These are phyloP conservation scores for Cerastis rubricosa DNA, from an alignment of 2,888 invertebrate genomes.

Conservation along the genomic window DNA sequence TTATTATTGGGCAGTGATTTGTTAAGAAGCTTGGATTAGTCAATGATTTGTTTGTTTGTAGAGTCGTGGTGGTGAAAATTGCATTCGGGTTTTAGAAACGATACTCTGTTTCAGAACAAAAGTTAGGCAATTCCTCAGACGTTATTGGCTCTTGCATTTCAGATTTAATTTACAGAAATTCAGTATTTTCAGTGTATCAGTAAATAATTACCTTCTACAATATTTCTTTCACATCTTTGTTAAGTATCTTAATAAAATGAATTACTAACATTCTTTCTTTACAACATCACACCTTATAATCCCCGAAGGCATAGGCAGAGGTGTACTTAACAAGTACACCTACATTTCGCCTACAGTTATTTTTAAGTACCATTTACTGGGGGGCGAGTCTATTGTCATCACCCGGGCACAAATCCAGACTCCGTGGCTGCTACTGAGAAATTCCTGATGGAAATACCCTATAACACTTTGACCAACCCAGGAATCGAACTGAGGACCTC, in stretches of 20 bases:
- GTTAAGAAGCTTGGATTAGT: slow-evolving; percentile 30
- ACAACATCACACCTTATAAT: background rate
- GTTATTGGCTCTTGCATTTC: background rate
- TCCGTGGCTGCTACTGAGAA: no score
- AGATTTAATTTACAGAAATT: background rate
- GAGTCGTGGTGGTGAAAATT: background rate
- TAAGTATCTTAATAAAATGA: background rate
- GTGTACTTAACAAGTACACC: no score
- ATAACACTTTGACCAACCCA: no score
- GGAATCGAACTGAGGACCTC: no score
- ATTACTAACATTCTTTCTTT: background rate
- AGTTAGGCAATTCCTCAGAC: background rate
- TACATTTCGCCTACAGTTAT: no score
- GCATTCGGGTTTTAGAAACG: background rate
- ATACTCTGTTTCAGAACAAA: background rate
- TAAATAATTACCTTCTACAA: background rate
- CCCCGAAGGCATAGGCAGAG: no score
- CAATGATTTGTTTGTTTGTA: slow-evolving; percentile 47
- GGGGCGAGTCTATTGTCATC: no score
- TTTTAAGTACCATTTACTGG: no score
- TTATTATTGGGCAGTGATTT: slow-evolving; percentile 63
- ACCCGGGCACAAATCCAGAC: no score
- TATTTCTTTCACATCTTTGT: background rate
- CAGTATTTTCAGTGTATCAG: background rate
- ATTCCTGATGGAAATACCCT: no score